Conservation (phyloP, 2,113 vertebrate genomes). For the Megaptera novaeangliae region DNA sequence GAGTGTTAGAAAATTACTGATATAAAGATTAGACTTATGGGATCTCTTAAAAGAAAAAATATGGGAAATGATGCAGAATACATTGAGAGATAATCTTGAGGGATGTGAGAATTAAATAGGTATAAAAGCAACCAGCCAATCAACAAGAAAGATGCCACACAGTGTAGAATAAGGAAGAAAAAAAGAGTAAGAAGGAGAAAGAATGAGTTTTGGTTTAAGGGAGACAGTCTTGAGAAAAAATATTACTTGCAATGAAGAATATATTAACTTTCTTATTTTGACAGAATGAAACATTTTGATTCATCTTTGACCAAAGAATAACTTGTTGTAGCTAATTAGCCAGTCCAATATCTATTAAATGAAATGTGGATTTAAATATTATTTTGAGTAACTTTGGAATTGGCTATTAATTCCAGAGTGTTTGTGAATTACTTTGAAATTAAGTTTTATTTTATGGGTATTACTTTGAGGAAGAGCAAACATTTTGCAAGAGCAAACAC, state of each 20-base stretch:
- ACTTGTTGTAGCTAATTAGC: not conserved
- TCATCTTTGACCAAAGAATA: not conserved
- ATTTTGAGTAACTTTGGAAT: not conserved
- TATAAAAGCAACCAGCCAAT: not conserved
- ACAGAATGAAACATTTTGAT: not conserved
- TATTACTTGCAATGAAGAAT: not conserved
- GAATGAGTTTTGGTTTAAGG: not conserved
- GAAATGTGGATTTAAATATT: not conserved
- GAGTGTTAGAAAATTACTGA: not conserved
- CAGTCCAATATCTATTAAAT: not conserved
- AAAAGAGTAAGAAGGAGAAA: not conserved
- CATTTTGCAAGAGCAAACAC: not conserved
- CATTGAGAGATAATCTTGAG: not conserved
- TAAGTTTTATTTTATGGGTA: not conserved
- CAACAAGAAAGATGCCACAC: not conserved
- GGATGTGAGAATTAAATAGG: not conserved
- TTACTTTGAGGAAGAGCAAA: not conserved
- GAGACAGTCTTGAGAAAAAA: not conserved
- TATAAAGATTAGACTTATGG: not conserved
- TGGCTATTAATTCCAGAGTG: not conserved
- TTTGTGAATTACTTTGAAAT: constrained; percentile 24
- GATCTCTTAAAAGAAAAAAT: not conserved
- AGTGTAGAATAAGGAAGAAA: not conserved
- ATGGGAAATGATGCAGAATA: not conserved
- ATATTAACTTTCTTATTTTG: not conserved